A percentile compares a stretch with the other conserved stretches of the same genome.
Conservation (phyloP, 37 sponge, comb jelly and placozoan species). For the Bolinopsis microptera region DNA sequence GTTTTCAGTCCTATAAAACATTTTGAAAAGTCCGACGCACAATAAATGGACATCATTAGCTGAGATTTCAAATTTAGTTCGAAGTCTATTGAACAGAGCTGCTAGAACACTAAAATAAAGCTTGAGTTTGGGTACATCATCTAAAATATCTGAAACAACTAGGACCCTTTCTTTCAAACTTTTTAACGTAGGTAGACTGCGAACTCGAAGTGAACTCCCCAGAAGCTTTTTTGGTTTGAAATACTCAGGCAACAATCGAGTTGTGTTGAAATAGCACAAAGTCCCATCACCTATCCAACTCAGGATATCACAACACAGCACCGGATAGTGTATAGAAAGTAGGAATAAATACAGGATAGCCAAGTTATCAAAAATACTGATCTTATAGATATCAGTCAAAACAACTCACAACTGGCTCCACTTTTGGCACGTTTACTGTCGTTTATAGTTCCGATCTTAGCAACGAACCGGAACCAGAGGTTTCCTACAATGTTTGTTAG, state of each 20-base stretch:
- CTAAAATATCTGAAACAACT: background rate
- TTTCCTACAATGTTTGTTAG: background rate
- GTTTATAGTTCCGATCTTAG: slow-evolving; percentile 10
- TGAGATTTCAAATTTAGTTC: background rate
- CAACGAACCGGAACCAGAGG: slow-evolving; percentile 20
- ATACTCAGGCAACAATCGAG: background rate
- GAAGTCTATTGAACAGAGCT: background rate
- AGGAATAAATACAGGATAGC: background rate
- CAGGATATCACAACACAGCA: background rate
- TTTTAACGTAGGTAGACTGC: background rate
- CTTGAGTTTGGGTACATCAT: background rate
- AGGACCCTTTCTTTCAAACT: background rate
- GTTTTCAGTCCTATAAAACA: background rate
- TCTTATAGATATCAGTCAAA: background rate
- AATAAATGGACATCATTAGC: background rate
- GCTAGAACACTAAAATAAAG: background rate
- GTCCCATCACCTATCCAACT: background rate
- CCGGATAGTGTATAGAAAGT: background rate
- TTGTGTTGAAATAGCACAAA: slow-evolving; percentile 30
- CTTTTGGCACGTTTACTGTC: no score
- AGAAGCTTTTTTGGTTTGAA: slow-evolving; percentile 21
- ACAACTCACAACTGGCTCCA: background rate
- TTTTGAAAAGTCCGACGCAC: background rate
- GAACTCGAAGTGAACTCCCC: background rate
- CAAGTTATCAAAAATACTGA: slow-evolving; percentile 42